These are phyloP conservation scores for Nephrotoma guestfalica DNA, from an alignment of 2,888 invertebrate genomes.

Conservation along the genomic window DNA sequence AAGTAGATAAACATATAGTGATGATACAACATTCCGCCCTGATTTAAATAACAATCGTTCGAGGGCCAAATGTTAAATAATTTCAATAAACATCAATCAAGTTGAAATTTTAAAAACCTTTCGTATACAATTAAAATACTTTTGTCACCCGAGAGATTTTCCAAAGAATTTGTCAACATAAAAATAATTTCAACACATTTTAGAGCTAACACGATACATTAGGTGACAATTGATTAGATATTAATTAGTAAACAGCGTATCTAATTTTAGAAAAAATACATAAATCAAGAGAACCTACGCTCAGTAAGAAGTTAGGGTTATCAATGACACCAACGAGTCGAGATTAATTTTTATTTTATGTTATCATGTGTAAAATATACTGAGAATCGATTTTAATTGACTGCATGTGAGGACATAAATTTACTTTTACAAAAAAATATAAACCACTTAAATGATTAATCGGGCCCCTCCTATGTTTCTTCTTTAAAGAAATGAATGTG, in stretches of 20 bases:
- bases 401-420: neutral
- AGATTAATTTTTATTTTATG: neutral
- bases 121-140: neutral
- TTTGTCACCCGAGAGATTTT: neutral
- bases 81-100: neutral
- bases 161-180: neutral
- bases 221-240: neutral
- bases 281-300: neutral
- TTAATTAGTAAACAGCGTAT: neutral
- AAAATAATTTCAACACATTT: neutral
- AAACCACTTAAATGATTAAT: neutral
- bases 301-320: neutral
- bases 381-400: neutral
- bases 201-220: neutral
- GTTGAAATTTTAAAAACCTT: neutral
- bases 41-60: no score
- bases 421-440: neutral
- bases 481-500: neutral
- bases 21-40: no score
- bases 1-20: no score
- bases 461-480: neutral
- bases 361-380: neutral
- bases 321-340: neutral
- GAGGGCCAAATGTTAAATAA: neutral
- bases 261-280: neutral